Base-by-base conservation (phyloP, 2,888 invertebrate genomes). In the Ochropleura leucogaster region DNA sequence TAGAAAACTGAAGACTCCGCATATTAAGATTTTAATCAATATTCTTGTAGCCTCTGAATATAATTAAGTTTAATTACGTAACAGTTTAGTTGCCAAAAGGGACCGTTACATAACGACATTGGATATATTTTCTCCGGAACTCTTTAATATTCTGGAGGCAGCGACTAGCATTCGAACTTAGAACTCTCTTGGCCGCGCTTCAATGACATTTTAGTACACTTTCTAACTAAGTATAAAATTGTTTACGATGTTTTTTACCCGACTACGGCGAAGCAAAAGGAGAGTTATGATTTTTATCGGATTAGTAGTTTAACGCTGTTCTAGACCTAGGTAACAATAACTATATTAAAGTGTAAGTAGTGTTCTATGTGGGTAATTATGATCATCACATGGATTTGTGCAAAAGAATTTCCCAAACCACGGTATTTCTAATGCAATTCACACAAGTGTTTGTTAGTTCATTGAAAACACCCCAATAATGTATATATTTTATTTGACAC, bases 51-150 rank as follows among this genome's bases (percentile, higher is more conserved):
- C 78, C 70, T 86, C 85, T 76, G 73, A 63, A 74, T 81, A 73
- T 82, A 80, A 83, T 82, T 79, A 79, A 49, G 60, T 77, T 67
- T 84, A 72, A 88, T 89, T 88, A 86, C 77, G 68, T 74, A 77
- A 80, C 72, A 44, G 64, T 77, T 69, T 40, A 65, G 75, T 62
- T 55, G 59, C 72, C 57, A 64, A 78, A 79, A 60, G 55, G 75
- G 73, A 60, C 18, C 70, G 62, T 94, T 94, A 89, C 80, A 77
- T 90, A 94, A 95, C 18, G 72, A 42, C 20, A 51, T 67, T 62
- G 76, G 76, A 44, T 74, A 53, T 87, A 92, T 93, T 95, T 95
- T 95, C 94, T 94, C 94, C 94, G 95, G 94, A 95, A 94, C 93
- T 89, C 80, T 79, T 95, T 94, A 88, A 85, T 89, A 94, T 95